Percentiles rank a stretch among this genome's conserved stretches.
Evolutionary conservation across 2,888 invertebrate genomes (phyloP).

Genomic region (Marasmarcha lunaedactyla): DNA sequence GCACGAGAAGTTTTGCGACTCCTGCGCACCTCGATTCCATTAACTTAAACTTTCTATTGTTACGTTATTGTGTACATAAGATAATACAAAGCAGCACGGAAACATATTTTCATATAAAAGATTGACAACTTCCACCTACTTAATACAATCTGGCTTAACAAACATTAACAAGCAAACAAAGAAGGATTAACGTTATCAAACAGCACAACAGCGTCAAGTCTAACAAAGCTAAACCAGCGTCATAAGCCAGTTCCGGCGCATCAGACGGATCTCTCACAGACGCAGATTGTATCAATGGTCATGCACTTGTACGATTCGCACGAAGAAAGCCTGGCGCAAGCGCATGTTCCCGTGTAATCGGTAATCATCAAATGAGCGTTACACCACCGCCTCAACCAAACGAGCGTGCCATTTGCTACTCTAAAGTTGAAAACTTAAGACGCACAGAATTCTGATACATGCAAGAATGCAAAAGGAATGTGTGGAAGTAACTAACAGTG

Average conservation of each 20-base stretch:
- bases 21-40: conserved; percentile 8
- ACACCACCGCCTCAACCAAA: conserved; percentile 5
- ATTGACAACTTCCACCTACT: too few species aligned
- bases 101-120: too few species aligned
- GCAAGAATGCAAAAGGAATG: neutral
- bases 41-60: too few species aligned
- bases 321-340: conserved; percentile 15
- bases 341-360: conserved; percentile 25
- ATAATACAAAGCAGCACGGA: too few species aligned
- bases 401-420: neutral
- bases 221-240: too few species aligned
- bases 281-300: neutral
- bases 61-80: too few species aligned
- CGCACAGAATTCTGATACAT: neutral
- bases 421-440: neutral
- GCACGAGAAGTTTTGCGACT: conserved; percentile 22
- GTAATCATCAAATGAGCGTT: conserved; percentile 19
- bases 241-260: too few species aligned
- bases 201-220: too few species aligned
- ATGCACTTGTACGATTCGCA: conserved; percentile 1
- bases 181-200: too few species aligned
- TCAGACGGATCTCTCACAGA: too few species aligned
- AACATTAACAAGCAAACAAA: too few species aligned
- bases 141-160: too few species aligned
- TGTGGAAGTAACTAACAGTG: neutral